A percentile compares a stretch with the other conserved stretches of the same genome.
Evolutionary conservation across 2,797 vertebrate species (phyloP).

Genomic region (Syndactyla subalaris): DNA sequence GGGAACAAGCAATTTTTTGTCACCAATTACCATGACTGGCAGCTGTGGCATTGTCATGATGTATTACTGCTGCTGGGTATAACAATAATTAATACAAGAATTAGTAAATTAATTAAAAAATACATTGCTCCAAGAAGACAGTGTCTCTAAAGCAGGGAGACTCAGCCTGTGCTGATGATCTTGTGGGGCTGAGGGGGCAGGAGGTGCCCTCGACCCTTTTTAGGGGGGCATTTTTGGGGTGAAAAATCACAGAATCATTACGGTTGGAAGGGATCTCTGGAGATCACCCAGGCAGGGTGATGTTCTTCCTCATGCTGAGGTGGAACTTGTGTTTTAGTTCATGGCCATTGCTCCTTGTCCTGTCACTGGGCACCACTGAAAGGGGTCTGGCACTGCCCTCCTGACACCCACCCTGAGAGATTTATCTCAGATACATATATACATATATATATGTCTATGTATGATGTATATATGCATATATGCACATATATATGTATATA

Average conservation of each 20-base stretch:
- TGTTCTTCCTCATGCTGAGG: background rate
- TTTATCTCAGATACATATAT: background rate
- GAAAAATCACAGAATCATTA: background rate
- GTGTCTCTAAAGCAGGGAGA: background rate
- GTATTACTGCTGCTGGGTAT: background rate
- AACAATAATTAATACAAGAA: background rate
- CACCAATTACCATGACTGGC: background rate
- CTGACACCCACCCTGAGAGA: background rate
- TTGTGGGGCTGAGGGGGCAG: background rate
- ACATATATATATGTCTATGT: no score
- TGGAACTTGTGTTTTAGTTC: background rate
- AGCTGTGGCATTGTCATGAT: background rate
- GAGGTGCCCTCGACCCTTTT: rapidly evolving
- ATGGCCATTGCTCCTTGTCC: background rate
- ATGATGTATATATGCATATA: background rate
- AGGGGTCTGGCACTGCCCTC: background rate
- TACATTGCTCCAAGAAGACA: background rate
- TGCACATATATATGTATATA: background rate
- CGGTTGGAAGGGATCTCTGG: background rate
- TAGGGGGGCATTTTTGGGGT: background rate
- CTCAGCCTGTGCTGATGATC: background rate
- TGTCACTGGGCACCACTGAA: background rate
- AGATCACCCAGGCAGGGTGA: background rate
- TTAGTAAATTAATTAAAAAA: background rate
- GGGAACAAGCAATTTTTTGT: background rate